These are phyloP conservation scores for Sebastes nivosus DNA, from an alignment of 2,797 vertebrate species.

Conservation along the genomic window DNA sequence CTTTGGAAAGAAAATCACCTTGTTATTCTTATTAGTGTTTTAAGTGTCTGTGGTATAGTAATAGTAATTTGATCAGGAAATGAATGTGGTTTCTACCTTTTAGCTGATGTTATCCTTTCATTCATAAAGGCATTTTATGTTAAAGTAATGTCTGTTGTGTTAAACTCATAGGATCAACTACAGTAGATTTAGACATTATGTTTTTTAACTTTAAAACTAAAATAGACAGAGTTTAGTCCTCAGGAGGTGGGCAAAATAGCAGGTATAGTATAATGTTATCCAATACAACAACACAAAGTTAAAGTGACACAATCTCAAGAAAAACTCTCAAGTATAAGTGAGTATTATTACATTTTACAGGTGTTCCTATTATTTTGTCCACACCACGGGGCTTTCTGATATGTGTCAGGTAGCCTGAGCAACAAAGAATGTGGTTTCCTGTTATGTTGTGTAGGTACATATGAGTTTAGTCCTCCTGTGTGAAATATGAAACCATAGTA, in stretches of 20 bases:
- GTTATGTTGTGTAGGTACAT: not conserved
- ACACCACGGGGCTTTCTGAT: not conserved
- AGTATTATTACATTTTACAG: not conserved
- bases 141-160: not conserved
- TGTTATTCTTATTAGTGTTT: not conserved
- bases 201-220: not conserved
- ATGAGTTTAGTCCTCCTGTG: not conserved
- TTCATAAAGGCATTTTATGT: not conserved
- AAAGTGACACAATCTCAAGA: not conserved
- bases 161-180: not conserved
- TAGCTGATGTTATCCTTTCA: not conserved
- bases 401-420: not conserved
- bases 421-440: slow-evolving; percentile 27
- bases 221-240: not conserved
- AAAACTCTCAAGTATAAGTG: not conserved
- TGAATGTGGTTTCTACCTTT: not conserved
- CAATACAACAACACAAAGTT: not conserved
- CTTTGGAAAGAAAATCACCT: not conserved
- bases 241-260: not conserved
- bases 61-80: not conserved
- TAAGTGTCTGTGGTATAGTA: not conserved
- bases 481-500: not conserved
- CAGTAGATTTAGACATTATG: not conserved
- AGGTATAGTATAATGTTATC: not conserved
- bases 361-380: not conserved